Evolutionary conservation across 2,797 vertebrate genomes (phyloP).

Genomic region (Streptopelia turtur): DNA sequence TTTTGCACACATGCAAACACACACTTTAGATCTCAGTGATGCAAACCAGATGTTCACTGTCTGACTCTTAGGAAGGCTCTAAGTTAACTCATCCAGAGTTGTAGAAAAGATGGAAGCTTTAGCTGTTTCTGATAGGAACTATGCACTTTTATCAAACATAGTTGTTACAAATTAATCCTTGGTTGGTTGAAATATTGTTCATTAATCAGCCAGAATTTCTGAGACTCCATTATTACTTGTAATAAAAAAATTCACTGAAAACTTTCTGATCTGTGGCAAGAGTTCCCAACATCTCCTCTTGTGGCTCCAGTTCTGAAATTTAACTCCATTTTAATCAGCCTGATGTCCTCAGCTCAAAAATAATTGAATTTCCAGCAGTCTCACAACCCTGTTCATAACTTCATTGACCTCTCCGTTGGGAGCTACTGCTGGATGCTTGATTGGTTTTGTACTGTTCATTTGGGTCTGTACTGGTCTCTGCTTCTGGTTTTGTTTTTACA

Average conservation of each 20-base stretch:
- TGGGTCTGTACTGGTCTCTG: not conserved
- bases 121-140: not conserved
- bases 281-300: not conserved
- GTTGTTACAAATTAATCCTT: not conserved
- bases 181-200: not conserved
- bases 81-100: not conserved
- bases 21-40: conserved; percentile 35
- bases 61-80: conserved; percentile 19
- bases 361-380: not conserved
- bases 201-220: not conserved
- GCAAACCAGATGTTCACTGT: conserved; percentile 51
- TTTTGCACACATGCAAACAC: conserved; percentile 33
- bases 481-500: not conserved
- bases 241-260: not conserved
- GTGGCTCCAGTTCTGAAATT: not conserved
- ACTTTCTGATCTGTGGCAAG: not conserved
- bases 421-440: not conserved
- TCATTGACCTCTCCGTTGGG: not conserved
- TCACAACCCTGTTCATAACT: not conserved
- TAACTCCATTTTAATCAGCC: not conserved
- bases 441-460: not conserved
- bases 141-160: not conserved
- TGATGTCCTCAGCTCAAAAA: not conserved
- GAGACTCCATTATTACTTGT: not conserved
- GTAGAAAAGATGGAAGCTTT: not conserved